Evolutionary conservation across 2,797 vertebrate genomes (phyloP).

Genomic region (Rhinella marina): DNA sequence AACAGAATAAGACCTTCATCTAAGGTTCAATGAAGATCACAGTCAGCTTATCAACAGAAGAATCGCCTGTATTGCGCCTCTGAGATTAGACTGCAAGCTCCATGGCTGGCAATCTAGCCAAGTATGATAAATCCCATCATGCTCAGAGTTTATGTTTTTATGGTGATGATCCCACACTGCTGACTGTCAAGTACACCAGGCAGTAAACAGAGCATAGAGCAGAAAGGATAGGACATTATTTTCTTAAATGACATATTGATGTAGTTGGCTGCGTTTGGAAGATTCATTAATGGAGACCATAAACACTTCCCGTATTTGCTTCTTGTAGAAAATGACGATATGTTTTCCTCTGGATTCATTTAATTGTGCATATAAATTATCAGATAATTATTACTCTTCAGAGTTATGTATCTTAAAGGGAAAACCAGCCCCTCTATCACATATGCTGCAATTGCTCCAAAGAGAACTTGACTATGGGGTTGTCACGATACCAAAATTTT

Average conservation of each 20-base stretch:
- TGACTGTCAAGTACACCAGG: no score
- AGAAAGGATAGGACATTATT: neutral
- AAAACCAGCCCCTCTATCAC: no score
- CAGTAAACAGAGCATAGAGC: neutral
- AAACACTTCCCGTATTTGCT: conserved; percentile 53
- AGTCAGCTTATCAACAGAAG: neutral
- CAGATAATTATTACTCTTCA: conserved; percentile 19
- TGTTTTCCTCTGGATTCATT: conserved; percentile 25
- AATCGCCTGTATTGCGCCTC: neutral
- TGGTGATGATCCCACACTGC: neutral
- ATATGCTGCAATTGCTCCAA: neutral
- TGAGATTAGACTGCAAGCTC: neutral
- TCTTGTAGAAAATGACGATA: conserved; percentile 17
- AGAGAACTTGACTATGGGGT: neutral
- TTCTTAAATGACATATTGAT: conserved; percentile 35
- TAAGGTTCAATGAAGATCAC: neutral
- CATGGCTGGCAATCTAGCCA: neutral
- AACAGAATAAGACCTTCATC: neutral
- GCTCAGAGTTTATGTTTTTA: neutral
- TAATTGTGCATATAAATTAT: conserved; percentile 40
- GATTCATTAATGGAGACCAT: conserved; percentile 38
- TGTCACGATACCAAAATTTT: no score
- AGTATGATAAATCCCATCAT: neutral
- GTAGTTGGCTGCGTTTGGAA: conserved; percentile 23
- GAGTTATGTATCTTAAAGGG: neutral